These are phyloP conservation scores for Andricus quercusramuli DNA, from an alignment of 2,888 invertebrate genomes.

Conservation along the genomic window DNA sequence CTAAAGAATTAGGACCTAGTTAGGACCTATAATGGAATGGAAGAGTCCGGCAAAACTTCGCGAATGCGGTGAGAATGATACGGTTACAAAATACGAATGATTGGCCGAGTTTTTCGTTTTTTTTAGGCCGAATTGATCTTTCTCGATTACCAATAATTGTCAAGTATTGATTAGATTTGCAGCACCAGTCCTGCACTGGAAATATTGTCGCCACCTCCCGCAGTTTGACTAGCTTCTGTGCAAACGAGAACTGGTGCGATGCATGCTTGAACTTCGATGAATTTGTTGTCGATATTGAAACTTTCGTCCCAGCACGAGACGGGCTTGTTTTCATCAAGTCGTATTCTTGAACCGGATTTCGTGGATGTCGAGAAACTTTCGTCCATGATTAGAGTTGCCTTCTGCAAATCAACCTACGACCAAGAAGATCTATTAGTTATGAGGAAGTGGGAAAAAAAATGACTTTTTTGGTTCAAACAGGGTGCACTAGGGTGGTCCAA, in stretches of 20 bases:
- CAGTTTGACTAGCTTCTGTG: conserved; percentile 89
- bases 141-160: neutral
- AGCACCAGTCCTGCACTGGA: conserved; percentile 92
- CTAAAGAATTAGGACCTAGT: neutral
- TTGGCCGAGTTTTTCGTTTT: neutral
- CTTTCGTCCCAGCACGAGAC: conserved; percentile 91
- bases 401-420: conserved; percentile 80
- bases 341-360: conserved; percentile 81
- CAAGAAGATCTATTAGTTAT: neutral
- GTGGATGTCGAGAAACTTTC: conserved; percentile 90
- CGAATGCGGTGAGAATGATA: neutral
- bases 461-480: too few relatives aligned
- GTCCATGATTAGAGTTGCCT: conserved; percentile 86
- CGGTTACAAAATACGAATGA: neutral
- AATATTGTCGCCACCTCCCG: conserved; percentile 93
- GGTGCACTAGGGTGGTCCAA: too few relatives aligned
- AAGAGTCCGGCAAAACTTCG: neutral
- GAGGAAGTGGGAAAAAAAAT: neutral
- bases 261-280: conserved; percentile 84
- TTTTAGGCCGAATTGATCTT: neutral
- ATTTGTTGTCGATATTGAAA: conserved; percentile 76
- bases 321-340: conserved; percentile 85
- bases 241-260: conserved; percentile 92
- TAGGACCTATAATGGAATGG: conserved; percentile 22
- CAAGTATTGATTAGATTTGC: conserved; percentile 80